Conservation (phyloP, 1,140 invertebrate species). For the Apis cerana region DNA sequence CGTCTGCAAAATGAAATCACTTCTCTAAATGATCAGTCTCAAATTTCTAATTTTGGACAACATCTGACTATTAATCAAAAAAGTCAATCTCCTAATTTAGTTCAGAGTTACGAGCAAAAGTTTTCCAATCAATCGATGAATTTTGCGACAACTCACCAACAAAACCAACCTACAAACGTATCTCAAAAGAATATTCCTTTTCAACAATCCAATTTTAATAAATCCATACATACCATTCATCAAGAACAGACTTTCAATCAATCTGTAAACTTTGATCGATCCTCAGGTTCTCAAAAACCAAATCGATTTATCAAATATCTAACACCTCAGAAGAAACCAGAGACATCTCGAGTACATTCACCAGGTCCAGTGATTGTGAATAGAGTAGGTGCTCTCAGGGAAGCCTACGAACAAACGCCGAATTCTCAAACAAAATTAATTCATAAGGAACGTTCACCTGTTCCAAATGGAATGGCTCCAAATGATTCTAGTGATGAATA, state of each 20-base stretch:
- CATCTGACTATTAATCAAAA: background rate
- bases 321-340: constrained; percentile 13
- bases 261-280: constrained; percentile 27
- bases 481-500: constrained; percentile 79
- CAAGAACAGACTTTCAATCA: constrained; percentile 5
- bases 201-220: background rate
- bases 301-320: constrained; percentile 19
- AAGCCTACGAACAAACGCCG: constrained; percentile 51
- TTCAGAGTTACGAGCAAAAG: background rate
- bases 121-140: background rate
- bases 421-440: constrained; percentile 7
- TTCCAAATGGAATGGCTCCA: constrained; percentile 55
- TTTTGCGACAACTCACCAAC: background rate
- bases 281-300: background rate
- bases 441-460: constrained; percentile 57
- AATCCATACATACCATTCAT: background rate
- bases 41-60: background rate
- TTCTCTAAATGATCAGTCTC: constrained; percentile 26
- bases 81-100: background rate
- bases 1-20: constrained; percentile 66
- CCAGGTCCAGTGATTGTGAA: constrained; percentile 51
- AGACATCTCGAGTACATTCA: constrained; percentile 37
- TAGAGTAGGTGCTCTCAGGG: constrained; percentile 51
- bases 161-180: background rate
- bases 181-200: background rate